phyloP scores from a whole-genome alignment of 2,888 invertebrate species.

The Lasioglossum oenotherae region DNA sequence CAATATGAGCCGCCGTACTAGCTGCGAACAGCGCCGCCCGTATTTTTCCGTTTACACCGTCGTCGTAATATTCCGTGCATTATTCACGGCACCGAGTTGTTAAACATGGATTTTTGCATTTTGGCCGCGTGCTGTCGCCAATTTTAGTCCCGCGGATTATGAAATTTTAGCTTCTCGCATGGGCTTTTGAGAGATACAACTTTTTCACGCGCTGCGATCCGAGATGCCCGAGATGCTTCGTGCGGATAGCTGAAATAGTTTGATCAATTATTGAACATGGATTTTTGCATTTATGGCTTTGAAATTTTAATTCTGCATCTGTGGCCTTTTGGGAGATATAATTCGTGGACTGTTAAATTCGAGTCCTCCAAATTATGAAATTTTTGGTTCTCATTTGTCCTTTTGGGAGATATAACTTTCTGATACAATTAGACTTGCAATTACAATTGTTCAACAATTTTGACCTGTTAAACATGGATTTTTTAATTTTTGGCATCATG shows the following conservation, averaged over 20 bases:
- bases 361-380: neutral
- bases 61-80: neutral
- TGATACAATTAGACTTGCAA: too few relatives aligned
- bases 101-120: neutral
- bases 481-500: neutral
- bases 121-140: neutral
- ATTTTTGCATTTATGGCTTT: neutral
- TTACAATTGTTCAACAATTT: neutral
- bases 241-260: neutral
- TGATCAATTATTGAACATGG: neutral
- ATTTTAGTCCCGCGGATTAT: neutral
- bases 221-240: neutral
- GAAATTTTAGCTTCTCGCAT: neutral
- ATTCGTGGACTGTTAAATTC: neutral
- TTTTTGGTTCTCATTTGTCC: neutral
- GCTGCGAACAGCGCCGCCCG: neutral
- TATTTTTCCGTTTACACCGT: constrained; percentile 3
- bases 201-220: neutral
- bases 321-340: neutral
- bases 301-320: neutral
- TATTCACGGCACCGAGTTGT: neutral
- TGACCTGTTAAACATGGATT: neutral
- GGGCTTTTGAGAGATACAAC: neutral
- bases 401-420: neutral
- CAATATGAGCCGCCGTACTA: neutral